Evolutionary conservation across 1,140 invertebrate genomes (phyloP), one percentile per base, ranked within the genome.

Genomic region (Procambarus virginalis): DNA sequence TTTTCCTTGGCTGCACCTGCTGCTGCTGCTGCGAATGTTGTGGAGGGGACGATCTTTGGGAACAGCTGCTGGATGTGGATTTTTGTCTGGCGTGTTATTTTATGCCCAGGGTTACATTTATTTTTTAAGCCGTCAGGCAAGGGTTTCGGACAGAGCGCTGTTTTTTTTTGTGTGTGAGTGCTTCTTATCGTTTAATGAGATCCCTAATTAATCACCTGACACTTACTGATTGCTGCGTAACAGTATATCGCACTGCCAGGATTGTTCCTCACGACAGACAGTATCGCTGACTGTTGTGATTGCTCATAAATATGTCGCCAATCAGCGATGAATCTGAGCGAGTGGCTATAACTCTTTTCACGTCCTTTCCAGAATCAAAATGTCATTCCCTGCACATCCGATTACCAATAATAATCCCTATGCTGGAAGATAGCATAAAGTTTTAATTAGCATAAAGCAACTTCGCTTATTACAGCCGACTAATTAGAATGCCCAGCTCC

Each of bases 351-450:
- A 73, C 73, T 84, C 20, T 20, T 2, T 20, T n/a, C 14, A 68
- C 48, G 8, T 34, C 68, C 64, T 20, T 68, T 70, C 60, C 5
- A 73, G 48, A 73, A 84, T 73, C 82, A 84, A 20, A 73, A 46
- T 84, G 68, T 70, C 60, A 84, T 70, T 73, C 64, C 68, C 14
- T 14, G 60, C 45, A 70, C 68, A 20, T 8, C 49, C 75, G 9
- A 60, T 87, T 48, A 87, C 86, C 73, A 46, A 68, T 60, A 22
- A 86, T 80, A 75, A 78, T 79, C 48, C 85, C 46, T n/a, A 60
- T 68, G 73, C 80, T 86, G 77, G 17, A 70, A 81, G 86, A 87
- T 80, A 87, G 81, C n/a, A 48, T 87, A 87, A 80, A 73, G 77
- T 77, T 80, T 80, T 79, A 77, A 81, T 68, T 81, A 81, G 60